Percentiles rank a stretch among this genome's conserved stretches.
Evolutionary conservation across 2,797 vertebrate genomes (phyloP).

Genomic region (Presbytis comata): DNA sequence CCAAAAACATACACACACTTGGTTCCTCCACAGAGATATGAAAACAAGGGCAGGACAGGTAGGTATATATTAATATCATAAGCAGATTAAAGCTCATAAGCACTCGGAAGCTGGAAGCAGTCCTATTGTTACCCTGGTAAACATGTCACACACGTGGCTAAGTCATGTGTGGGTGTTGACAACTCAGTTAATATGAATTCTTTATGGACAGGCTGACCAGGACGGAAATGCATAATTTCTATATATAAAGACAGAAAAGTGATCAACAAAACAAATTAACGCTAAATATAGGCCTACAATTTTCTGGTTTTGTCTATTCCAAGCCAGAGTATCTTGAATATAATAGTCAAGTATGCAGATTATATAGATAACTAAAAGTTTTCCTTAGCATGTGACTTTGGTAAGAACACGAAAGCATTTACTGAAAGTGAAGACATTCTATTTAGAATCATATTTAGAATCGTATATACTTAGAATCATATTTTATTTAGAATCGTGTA

Average conservation of each 20-base stretch:
- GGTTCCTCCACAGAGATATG: neutral
- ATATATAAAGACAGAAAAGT: neutral
- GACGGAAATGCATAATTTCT: neutral
- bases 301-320: neutral
- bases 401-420: neutral
- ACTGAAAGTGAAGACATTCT: neutral
- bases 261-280: conserved; percentile 2
- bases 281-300: neutral
- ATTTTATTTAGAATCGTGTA: neutral
- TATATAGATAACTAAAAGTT: neutral
- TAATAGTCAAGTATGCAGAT: neutral
- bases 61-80: conserved; percentile 1
- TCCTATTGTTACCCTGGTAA: conserved; percentile 27
- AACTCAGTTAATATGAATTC: conserved; percentile 19
- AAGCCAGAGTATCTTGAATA: neutral
- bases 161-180: conserved; percentile 49
- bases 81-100: conserved; percentile 34
- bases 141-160: conserved; percentile 29
- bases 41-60: neutral
- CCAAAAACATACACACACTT: neutral
- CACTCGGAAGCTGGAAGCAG: neutral
- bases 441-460: neutral
- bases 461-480: neutral
- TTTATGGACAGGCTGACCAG: neutral
- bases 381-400: neutral